Conservation (phyloP, 2,888 invertebrate species). For the Drepanosiphum platanoidis region DNA sequence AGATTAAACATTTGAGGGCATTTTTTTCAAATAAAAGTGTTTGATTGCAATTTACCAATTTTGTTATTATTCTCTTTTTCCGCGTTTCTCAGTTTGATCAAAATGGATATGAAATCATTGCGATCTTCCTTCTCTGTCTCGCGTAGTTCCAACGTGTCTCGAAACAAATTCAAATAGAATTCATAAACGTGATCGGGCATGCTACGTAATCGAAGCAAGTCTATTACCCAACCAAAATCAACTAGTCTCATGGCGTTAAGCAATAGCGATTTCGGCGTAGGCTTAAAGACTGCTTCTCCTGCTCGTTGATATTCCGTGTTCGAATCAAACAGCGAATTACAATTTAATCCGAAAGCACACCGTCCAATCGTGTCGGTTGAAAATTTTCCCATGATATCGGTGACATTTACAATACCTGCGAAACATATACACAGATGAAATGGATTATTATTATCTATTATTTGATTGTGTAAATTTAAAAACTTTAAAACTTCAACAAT, state of each 20-base stretch:
- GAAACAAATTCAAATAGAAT: constrained; percentile 66
- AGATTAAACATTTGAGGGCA: too few relatives aligned
- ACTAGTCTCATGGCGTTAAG: constrained; percentile 62
- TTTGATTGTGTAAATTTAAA: not conserved
- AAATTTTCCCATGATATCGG: constrained; percentile 68
- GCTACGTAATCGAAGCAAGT: constrained; percentile 63
- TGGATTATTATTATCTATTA: not conserved
- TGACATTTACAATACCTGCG: constrained; percentile 66
- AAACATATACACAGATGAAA: not conserved
- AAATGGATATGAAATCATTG: constrained; percentile 71
- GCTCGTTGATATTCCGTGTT: constrained; percentile 67
- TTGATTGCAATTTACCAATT: constrained; percentile 19
- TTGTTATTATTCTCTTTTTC: not conserved
- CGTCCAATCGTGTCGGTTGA: constrained; percentile 70
- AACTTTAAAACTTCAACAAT: not conserved
- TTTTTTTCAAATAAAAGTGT: too few relatives aligned
- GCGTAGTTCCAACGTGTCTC: constrained; percentile 68
- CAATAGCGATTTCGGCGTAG: constrained; percentile 66
- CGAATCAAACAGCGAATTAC: constrained; percentile 67
- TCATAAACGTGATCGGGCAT: constrained; percentile 64
- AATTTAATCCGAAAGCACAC: constrained; percentile 69
- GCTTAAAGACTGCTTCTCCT: constrained; percentile 67
- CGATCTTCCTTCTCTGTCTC: constrained; percentile 68
- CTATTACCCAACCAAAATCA: constrained; percentile 63
- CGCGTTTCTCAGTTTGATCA: constrained; percentile 66